Conservation (phyloP, 2,113 vertebrate species). For the Verasper variegatus region DNA sequence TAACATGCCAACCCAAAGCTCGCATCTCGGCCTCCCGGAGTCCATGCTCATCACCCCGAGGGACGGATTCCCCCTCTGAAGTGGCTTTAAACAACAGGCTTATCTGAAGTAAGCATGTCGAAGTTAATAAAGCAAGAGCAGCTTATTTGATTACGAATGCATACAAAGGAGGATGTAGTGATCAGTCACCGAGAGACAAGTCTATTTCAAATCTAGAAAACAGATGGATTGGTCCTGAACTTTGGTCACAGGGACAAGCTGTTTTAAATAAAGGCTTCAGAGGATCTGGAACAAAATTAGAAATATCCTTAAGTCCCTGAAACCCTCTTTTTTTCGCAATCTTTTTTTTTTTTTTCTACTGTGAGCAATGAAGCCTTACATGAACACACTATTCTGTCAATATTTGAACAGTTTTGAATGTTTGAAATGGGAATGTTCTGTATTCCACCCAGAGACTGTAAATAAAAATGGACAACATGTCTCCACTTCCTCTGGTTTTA, state of each 20-base stretch:
- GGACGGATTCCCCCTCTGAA: slow-evolving; percentile 55
- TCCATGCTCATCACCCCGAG: slow-evolving; percentile 69
- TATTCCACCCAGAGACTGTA: too few species aligned
- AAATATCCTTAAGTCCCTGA: background rate
- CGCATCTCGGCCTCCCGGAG: slow-evolving; percentile 32
- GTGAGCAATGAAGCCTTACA: too few species aligned
- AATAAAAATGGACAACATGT: too few species aligned
- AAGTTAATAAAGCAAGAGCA: slow-evolving; percentile 71
- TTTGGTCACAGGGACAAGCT: background rate
- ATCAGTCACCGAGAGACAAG: slow-evolving; percentile 50
- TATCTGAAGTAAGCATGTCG: slow-evolving; percentile 69
- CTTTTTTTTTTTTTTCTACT: background rate
- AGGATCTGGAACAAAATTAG: slow-evolving; percentile 1
- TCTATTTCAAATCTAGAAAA: slow-evolving; percentile 32
- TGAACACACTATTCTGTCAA: background rate
- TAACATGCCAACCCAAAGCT: slow-evolving; percentile 63
- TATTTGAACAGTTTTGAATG: background rate
- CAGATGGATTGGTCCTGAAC: slow-evolving; percentile 19
- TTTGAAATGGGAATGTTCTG: background rate
- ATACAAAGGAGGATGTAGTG: slow-evolving; percentile 55
- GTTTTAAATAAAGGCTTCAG: background rate
- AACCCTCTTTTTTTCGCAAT: background rate
- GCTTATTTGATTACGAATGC: slow-evolving; percentile 75
- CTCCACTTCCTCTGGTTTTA: too few species aligned
- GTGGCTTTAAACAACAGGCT: slow-evolving; percentile 71